Conservation (phyloP, 2,888 invertebrate species). For the Philereme transversata region DNA sequence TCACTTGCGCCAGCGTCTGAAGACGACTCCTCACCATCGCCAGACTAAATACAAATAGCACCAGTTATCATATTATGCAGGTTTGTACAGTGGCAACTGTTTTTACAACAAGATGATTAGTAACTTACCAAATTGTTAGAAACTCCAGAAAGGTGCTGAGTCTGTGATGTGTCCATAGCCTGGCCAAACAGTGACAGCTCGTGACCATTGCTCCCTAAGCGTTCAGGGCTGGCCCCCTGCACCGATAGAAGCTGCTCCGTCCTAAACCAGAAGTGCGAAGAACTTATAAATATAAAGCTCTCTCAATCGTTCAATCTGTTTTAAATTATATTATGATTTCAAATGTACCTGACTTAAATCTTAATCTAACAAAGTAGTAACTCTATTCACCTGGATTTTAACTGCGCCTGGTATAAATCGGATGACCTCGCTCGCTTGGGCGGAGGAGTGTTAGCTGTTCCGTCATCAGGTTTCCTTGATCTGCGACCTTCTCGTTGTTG, state of each 20-base stretch:
- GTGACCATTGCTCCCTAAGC: slow-evolving; percentile 85
- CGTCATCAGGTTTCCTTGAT: slow-evolving; percentile 79
- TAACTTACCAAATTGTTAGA: slow-evolving; percentile 79
- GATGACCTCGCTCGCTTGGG: slow-evolving; percentile 89
- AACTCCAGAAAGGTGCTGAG: slow-evolving; percentile 80
- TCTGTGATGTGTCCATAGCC: slow-evolving; percentile 89
- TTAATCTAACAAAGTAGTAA: slow-evolving; percentile 33
- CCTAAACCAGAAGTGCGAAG: slow-evolving; percentile 67
- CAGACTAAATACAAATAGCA: slow-evolving; percentile 50
- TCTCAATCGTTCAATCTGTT: slow-evolving; percentile 1
- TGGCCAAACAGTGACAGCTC: slow-evolving; percentile 90
- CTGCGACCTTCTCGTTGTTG: slow-evolving; percentile 72
- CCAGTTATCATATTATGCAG: too few species aligned
- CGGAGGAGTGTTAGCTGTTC: slow-evolving; percentile 83
- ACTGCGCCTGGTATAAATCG: slow-evolving; percentile 86
- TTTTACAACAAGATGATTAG: too few species aligned
- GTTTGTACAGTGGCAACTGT: too few species aligned
- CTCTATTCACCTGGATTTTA: slow-evolving; percentile 77
- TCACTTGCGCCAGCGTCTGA: slow-evolving; percentile 92
- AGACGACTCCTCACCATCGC: slow-evolving; percentile 92
- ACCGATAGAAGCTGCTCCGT: slow-evolving; percentile 75
- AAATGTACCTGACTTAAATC: not conserved
- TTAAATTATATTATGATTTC: too few species aligned
- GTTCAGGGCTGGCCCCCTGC: slow-evolving; percentile 83
- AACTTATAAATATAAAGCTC: slow-evolving; percentile 54